phyloP scores from a whole-genome alignment of 2,888 invertebrate species.

The Lasiommata megera region DNA sequence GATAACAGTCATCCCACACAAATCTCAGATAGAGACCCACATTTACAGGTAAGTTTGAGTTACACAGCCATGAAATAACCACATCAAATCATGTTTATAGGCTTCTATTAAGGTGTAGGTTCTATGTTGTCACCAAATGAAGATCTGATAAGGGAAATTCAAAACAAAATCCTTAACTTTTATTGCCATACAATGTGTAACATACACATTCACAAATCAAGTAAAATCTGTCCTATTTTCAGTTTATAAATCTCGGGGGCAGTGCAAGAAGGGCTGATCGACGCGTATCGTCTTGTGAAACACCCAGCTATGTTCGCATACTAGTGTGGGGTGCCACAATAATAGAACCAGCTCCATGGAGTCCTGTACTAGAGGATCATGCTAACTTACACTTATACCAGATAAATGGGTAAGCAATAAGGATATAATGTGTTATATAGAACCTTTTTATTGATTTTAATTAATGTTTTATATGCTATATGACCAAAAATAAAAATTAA shows the following conservation, averaged over 20 bases:
- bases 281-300: constrained; percentile 68
- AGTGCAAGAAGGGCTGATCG: constrained; percentile 67
- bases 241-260: constrained; percentile 74
- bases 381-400: constrained; percentile 93
- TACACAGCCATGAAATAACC: too few species aligned
- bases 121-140: too few species aligned
- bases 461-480: not conserved
- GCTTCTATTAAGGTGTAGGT: too few species aligned
- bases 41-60: constrained; percentile 71
- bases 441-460: too few species aligned
- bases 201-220: too few species aligned
- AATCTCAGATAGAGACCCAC: constrained; percentile 86
- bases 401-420: constrained; percentile 82
- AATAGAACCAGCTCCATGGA: constrained; percentile 96
- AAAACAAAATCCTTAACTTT: too few species aligned
- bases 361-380: constrained; percentile 92
- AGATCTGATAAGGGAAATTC: too few species aligned
- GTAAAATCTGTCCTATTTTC: constrained; percentile 33
- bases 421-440: too few species aligned
- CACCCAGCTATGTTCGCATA: constrained; percentile 59
- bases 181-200: too few species aligned
- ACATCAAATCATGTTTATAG: too few species aligned
- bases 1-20: constrained; percentile 72
- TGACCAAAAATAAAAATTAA: too few species aligned
- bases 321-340: constrained; percentile 93